Percentiles rank a stretch among this genome's conserved stretches.
These are phyloP conservation scores for Microcebus tavaratra DNA, from an alignment of 2,113 vertebrate genomes.

Conservation along the genomic window DNA sequence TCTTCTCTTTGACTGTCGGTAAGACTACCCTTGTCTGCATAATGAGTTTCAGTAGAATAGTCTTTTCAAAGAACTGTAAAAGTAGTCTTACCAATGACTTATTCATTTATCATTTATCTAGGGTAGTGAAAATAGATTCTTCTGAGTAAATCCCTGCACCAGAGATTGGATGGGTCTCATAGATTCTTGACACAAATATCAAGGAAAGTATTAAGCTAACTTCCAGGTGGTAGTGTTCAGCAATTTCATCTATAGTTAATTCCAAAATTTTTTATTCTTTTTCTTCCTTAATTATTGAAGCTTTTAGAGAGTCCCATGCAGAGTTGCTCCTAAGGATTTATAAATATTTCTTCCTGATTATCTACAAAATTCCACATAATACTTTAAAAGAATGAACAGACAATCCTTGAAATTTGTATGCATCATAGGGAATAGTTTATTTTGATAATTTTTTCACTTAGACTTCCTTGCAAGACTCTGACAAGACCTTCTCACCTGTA, in stretches of 20 bases:
- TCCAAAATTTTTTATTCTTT: not conserved
- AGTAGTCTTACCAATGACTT: not conserved
- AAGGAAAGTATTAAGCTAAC: not conserved
- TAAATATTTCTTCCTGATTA: not conserved
- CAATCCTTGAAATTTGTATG: not conserved
- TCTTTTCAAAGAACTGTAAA: not conserved
- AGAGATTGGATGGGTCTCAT: not conserved
- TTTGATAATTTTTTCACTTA: not conserved
- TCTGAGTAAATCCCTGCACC: not conserved
- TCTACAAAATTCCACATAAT: not conserved
- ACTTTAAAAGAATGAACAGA: not conserved
- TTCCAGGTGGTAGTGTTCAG: not conserved
- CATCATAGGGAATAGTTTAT: not conserved
- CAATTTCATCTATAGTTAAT: not conserved
- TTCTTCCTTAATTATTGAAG: not conserved
- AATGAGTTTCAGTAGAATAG: not conserved
- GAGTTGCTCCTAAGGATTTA: not conserved
- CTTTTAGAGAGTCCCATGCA: not conserved
- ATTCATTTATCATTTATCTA: not conserved
- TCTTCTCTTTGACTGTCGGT: not conserved
- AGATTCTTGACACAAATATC: not conserved
- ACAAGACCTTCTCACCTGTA: not conserved
- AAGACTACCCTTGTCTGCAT: not conserved
- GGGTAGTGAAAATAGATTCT: not conserved
- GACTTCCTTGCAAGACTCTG: not conserved